These are phyloP conservation scores for Drosophila helvetica DNA, from an alignment of 2,888 invertebrate species.

Conservation along the genomic window DNA sequence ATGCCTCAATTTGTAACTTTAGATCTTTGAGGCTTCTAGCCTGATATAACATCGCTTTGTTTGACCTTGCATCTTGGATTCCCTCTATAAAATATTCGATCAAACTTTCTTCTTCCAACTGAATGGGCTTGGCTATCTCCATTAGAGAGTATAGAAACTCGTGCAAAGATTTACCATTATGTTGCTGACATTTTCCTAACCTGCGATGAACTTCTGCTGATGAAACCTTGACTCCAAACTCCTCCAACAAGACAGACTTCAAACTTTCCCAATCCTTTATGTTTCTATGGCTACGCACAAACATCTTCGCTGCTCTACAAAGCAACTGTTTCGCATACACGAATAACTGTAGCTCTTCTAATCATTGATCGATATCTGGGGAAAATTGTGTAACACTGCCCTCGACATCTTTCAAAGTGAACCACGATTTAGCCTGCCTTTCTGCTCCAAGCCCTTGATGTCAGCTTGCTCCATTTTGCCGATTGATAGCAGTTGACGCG, in stretches of 20 bases:
- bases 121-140: no score
- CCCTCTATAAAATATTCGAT: no score
- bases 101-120: no score
- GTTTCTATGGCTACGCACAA: no score
- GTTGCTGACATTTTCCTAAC: neutral
- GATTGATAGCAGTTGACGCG: neutral
- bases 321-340: conserved; percentile 24
- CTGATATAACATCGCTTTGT: no score
- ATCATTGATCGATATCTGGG: conserved; percentile 25
- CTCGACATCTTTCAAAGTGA: conserved; percentile 27
- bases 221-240: neutral
- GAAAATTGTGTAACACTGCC: conserved; percentile 20
- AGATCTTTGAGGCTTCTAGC: no score
- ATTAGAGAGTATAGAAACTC: neutral
- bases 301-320: conserved; percentile 18
- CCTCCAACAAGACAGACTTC: neutral
- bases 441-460: no score
- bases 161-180: neutral
- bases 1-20: no score
- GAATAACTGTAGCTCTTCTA: conserved; percentile 23
- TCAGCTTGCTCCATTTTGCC: no score
- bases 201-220: neutral
- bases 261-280: conserved; percentile 7
- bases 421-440: conserved; percentile 19
- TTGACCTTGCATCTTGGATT: no score